Evolutionary conservation across 2,888 invertebrate species (phyloP), one percentile per base, ranked within the genome.

Genomic region (Graphium colonna): DNA sequence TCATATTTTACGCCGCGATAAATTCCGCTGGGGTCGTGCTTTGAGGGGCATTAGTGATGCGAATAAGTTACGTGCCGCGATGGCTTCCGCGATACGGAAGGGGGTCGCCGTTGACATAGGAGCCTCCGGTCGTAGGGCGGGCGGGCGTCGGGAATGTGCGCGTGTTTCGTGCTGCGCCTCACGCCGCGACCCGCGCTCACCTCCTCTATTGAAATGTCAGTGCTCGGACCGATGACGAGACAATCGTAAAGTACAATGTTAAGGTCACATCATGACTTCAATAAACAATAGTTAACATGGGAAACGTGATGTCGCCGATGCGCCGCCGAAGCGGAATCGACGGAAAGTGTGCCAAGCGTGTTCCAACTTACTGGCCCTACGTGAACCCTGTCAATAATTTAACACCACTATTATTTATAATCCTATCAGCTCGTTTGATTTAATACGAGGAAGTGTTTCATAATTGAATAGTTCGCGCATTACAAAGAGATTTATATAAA

Each of bases 261-360:
- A 85, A 86, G 88, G 87, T 87, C 87, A 83, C 79, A 87, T 82
- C 87, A 87, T 87, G 86, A 82, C 88, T 87, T 86, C 87, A 82
- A 88, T 88, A 88, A 88, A 87, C 84, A 79, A 87, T 82, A 77
- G 79, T 67, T 71, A 85, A 87, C 86, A 86, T 77, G 71, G 77
- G 73, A 84, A 87, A 84, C 87, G 87, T 89, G 87, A 86, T 79
- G 78, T 82, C 69, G 75, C 68, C 77, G 78, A 75, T 75, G 78
- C 70, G 75, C 79, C 75, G 60, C 52, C 60, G 57, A 75, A 77
- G 75, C 73, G 66, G 77, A 78, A 79, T 75, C 79, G 69, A 76
- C 79, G 73, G 77, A 82, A 87, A 85, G 81, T 88, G 78, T 86
- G 86, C 73, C 87, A 82, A 71, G 69, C 75, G 73, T 80, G 82